phyloP scores from a whole-genome alignment of 1,140 invertebrate species.

The Drosophila subobscura region DNA sequence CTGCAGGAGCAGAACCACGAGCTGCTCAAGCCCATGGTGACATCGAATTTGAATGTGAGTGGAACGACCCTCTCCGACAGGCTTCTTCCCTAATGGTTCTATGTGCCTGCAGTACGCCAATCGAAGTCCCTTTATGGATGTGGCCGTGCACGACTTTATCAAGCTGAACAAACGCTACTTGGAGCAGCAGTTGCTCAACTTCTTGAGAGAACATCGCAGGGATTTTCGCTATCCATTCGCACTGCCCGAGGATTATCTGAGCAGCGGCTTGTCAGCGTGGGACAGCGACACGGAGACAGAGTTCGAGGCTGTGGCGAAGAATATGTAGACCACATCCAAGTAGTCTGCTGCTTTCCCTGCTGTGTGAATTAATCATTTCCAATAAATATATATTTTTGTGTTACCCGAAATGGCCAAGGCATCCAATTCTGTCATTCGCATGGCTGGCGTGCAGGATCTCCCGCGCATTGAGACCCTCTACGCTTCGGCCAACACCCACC shows the following conservation, averaged over 20 bases:
- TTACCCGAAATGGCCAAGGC: conserved; percentile 23
- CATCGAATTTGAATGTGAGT: conserved; percentile 19
- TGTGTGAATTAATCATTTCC: background rate
- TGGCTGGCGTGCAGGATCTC: conserved; percentile 26
- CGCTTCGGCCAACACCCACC: background rate
- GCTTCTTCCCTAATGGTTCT: no score
- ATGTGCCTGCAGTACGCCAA: background rate
- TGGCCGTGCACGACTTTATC: conserved; percentile 6
- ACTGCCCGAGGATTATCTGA: conserved; percentile 62
- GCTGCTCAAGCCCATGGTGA: conserved; percentile 27
- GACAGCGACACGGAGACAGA: no score
- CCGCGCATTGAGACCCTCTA: conserved; percentile 31
- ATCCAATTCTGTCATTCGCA: conserved; percentile 23
- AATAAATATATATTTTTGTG: conserved; percentile 6
- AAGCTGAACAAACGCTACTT: conserved; percentile 44
- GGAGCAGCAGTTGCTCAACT: conserved; percentile 53
- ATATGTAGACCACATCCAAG: conserved; percentile 5
- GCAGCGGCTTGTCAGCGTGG: background rate
- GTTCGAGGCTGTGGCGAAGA: background rate
- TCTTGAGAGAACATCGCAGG: conserved; percentile 45
- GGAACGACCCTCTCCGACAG: no score
- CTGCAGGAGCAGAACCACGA: conserved; percentile 47
- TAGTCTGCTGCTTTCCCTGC: conserved; percentile 12
- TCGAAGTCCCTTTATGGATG: background rate
- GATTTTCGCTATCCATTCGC: conserved; percentile 59